Conservation (phyloP, 2,888 invertebrate genomes). For the Papilio demoleus region DNA sequence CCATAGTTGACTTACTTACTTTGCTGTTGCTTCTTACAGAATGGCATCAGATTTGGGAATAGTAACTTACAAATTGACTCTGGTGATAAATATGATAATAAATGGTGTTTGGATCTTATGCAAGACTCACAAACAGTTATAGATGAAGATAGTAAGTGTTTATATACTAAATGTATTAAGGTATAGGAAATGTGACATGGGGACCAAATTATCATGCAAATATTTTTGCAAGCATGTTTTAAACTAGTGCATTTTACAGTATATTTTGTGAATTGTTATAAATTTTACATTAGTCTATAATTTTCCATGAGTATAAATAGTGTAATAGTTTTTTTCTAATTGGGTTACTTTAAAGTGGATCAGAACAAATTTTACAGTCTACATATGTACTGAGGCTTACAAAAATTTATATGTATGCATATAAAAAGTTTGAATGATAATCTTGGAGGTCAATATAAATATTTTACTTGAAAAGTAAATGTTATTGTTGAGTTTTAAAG, state of each 20-base stretch:
- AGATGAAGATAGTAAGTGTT: conserved; percentile 60
- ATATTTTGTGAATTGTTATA: background rate
- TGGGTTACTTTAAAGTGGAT: no score
- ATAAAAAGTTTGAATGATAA: no score
- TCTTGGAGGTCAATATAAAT: background rate
- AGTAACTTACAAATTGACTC: conserved; percentile 41
- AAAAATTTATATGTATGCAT: no score
- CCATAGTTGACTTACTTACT: background rate
- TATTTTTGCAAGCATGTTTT: no score
- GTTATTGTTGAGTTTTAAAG: background rate
- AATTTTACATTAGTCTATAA: no score
- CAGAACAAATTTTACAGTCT: no score
- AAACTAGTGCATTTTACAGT: no score
- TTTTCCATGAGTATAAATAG: no score
- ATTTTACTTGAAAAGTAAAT: background rate
- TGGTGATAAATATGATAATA: conserved; percentile 48
- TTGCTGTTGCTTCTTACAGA: conserved; percentile 46
- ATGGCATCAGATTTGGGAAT: conserved; percentile 45
- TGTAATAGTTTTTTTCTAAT: no score
- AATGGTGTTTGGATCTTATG: conserved; percentile 62
- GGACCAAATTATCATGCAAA: no score
- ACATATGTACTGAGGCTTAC: no score
- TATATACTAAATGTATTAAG: background rate
- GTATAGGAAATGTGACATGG: no score
- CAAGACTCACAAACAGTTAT: conserved; percentile 56